These are phyloP conservation scores for Acleris laterana DNA, from an alignment of 2,888 invertebrate genomes.

Conservation along the genomic window DNA sequence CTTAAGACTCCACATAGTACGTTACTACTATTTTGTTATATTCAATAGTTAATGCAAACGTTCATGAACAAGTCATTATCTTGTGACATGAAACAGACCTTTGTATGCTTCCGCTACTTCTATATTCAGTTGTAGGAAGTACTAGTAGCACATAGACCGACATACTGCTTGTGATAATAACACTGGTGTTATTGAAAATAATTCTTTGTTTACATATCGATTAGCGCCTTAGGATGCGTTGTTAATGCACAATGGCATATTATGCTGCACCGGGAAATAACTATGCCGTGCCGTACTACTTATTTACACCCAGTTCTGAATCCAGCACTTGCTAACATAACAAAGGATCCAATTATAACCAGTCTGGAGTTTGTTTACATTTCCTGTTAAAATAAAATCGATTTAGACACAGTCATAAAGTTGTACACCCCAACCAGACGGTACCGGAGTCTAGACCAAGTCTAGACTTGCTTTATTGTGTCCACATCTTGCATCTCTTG, in stretches of 20 bases:
- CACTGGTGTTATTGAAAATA: slow-evolving; percentile 7
- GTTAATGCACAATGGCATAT: not conserved
- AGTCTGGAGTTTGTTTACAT: not conserved
- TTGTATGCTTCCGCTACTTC: slow-evolving; percentile 27
- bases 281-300: not conserved
- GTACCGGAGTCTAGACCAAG: slow-evolving; percentile 68
- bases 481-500: slow-evolving; percentile 39
- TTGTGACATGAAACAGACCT: slow-evolving; percentile 14
- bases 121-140: slow-evolving; percentile 26
- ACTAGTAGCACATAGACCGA: slow-evolving; percentile 18
- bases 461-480: slow-evolving; percentile 70
- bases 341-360: not conserved
- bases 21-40: too few species aligned
- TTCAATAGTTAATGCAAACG: not conserved
- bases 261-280: slow-evolving; percentile 1
- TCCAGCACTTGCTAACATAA: not conserved
- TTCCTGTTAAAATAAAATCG: slow-evolving; percentile 36
- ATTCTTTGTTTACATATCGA: slow-evolving; percentile 7
- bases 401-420: slow-evolving; percentile 47
- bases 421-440: slow-evolving; percentile 45
- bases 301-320: not conserved
- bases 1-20: not conserved
- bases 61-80: slow-evolving; percentile 23
- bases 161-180: slow-evolving; percentile 10
- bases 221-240: not conserved